Percentiles rank a stretch among this genome's conserved stretches.
phyloP scores from a whole-genome alignment of 2,888 invertebrate genomes.

The Liodrosophila aerea region DNA sequence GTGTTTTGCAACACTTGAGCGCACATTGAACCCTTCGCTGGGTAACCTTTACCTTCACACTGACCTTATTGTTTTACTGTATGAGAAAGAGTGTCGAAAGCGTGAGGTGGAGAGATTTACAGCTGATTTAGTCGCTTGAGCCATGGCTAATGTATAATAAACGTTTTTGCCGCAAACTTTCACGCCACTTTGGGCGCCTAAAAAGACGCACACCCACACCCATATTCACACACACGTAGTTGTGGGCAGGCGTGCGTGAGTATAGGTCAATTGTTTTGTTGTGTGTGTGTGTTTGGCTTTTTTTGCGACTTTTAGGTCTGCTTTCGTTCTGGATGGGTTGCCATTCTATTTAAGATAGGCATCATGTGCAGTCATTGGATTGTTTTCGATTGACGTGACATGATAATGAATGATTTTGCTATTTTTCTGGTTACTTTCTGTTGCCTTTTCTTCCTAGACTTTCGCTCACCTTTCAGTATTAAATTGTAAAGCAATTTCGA shows the following conservation, averaged over 20 bases:
- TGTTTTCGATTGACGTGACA: conserved; percentile 79
- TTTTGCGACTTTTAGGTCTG: conserved; percentile 10
- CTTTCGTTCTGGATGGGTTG: conserved; percentile 38
- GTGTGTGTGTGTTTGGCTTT: conserved; percentile 1
- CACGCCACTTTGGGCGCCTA: conserved; percentile 47
- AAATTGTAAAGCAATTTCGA: conserved; percentile 6
- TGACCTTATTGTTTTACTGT: too few relatives aligned
- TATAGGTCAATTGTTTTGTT: conserved; percentile 30
- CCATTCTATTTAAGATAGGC: conserved; percentile 75
- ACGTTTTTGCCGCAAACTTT: conserved; percentile 65
- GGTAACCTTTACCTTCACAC: conserved; percentile 28
- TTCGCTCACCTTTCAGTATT: conserved; percentile 37
- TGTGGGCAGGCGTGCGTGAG: conserved; percentile 28
- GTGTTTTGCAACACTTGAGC: conserved; percentile 40
- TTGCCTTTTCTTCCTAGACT: conserved; percentile 12
- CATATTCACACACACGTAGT: conserved; percentile 3
- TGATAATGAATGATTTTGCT: conserved; percentile 74
- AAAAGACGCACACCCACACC: conserved; percentile 19
- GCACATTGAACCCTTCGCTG: conserved; percentile 43
- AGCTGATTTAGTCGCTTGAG: conserved; percentile 72
- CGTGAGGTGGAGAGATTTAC: conserved; percentile 53
- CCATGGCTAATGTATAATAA: conserved; percentile 74
- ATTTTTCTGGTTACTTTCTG: conserved; percentile 11
- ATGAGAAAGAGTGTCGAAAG: conserved; percentile 30
- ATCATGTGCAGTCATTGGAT: conserved; percentile 80